Evolutionary conservation across 2,797 vertebrate genomes (phyloP).

Genomic region (Sus cebifrons): DNA sequence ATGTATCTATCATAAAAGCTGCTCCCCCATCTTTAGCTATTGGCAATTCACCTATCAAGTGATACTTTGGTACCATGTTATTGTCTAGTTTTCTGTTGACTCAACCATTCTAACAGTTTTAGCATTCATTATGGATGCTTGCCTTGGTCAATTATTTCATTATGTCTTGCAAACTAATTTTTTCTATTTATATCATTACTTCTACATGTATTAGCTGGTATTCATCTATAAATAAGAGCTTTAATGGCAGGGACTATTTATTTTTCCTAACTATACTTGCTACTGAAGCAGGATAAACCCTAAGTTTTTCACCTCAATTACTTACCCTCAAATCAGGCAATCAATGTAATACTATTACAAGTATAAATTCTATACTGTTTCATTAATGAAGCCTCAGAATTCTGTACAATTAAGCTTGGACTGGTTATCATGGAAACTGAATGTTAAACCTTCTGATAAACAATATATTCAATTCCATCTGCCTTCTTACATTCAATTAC

Average conservation of each 20-base stretch:
- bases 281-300: not conserved
- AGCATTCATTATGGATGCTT: not conserved
- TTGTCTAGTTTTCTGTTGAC: not conserved
- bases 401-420: conserved; percentile 19
- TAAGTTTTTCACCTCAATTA: not conserved
- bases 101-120: not conserved
- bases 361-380: conserved; percentile 7
- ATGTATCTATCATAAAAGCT: not conserved
- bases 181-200: conserved; percentile 1
- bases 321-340: conserved; percentile 16
- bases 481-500: not conserved
- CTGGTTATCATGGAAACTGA: conserved; percentile 31
- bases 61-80: not conserved
- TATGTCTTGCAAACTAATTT: not conserved
- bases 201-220: not conserved
- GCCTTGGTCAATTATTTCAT: not conserved
- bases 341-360: not conserved
- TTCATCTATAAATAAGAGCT: not conserved
- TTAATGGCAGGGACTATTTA: not conserved
- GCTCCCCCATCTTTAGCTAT: not conserved
- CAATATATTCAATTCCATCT: not conserved
- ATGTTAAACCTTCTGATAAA: not conserved
- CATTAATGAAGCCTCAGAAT: not conserved
- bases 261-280: not conserved
- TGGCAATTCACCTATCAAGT: not conserved